Evolutionary conservation across 2,888 invertebrate species (phyloP).

Genomic region (Cyrtodaria siliqua): DNA sequence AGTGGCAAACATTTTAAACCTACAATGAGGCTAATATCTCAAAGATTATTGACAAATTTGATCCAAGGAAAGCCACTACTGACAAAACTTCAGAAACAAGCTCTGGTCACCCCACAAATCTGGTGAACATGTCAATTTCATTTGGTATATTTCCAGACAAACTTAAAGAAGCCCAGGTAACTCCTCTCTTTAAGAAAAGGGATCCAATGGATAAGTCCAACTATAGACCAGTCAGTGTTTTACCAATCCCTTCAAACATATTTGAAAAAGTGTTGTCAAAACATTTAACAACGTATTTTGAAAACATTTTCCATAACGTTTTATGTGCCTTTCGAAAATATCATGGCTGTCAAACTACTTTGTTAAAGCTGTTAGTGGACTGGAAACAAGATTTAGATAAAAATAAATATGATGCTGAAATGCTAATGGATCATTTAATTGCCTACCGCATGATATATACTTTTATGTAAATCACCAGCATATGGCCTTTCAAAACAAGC

Average conservation of each 20-base stretch:
- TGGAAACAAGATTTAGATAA: not conserved
- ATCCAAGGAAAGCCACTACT: not conserved
- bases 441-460: too few relatives aligned
- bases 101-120: not conserved
- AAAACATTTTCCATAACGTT: slow-evolving; percentile 1
- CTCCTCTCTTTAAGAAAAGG: slow-evolving; percentile 2
- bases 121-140: slow-evolving; percentile 4
- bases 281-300: not conserved
- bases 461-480: too few relatives aligned
- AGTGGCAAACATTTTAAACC: not conserved
- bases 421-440: too few relatives aligned
- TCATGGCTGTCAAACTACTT: slow-evolving; percentile 5
- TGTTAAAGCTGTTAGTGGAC: not conserved
- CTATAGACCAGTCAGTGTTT: slow-evolving; percentile 15
- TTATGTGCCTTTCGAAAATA: slow-evolving; percentile 9
- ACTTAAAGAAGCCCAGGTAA: slow-evolving; percentile 22
- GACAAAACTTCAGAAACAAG: not conserved
- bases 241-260: slow-evolving; percentile 3
- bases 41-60: not conserved
- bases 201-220: not conserved
- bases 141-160: slow-evolving; percentile 2
- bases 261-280: slow-evolving; percentile 12
- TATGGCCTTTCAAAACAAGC: too few relatives aligned
- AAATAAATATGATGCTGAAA: not conserved
- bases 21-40: not conserved